Conservation (phyloP, 2,888 invertebrate species). For the Nephrotoma appendiculata region DNA sequence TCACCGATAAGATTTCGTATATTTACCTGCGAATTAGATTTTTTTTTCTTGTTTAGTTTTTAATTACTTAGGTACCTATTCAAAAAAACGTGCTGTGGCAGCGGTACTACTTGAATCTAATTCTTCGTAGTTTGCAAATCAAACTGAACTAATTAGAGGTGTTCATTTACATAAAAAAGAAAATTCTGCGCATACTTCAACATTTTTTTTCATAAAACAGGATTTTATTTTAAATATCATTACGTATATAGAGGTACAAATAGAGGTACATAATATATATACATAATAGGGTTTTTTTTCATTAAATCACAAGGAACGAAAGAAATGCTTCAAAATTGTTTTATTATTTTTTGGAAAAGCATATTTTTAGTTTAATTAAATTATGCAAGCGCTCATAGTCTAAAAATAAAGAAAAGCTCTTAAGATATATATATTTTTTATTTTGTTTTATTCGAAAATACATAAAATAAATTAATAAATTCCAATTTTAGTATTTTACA, state of each 20-base stretch:
- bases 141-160: too few relatives aligned
- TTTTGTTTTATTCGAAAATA: background rate
- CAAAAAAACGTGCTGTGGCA: too few relatives aligned
- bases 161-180: background rate
- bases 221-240: background rate
- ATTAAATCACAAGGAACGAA: background rate
- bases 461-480: background rate
- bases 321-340: background rate
- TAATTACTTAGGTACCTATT: too few relatives aligned
- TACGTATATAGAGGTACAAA: background rate
- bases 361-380: background rate
- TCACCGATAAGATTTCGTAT: too few relatives aligned
- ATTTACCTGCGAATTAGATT: background rate
- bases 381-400: background rate
- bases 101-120: too few relatives aligned
- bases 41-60: background rate
- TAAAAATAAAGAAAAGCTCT: background rate
- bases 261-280: background rate
- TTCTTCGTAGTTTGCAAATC: too few relatives aligned
- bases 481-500: background rate
- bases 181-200: background rate
- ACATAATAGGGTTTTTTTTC: background rate
- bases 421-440: background rate
- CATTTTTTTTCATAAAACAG: background rate
- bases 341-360: background rate